Percentiles rank a stretch among this genome's conserved stretches.
Evolutionary conservation across 2,797 vertebrate genomes (phyloP).

Genomic region (Pangasius sanitwongsei): DNA sequence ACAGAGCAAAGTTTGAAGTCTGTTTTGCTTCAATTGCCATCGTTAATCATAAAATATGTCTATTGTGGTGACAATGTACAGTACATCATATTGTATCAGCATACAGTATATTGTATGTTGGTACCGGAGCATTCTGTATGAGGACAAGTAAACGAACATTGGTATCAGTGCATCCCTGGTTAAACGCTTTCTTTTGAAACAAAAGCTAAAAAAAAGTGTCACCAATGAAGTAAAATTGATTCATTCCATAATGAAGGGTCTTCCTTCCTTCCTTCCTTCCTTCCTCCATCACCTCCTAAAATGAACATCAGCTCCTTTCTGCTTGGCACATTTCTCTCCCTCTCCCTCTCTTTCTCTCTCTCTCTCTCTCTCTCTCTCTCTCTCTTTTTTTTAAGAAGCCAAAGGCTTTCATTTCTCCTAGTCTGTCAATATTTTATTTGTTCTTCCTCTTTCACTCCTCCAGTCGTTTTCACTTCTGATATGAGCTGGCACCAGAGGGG

Average conservation of each 20-base stretch:
- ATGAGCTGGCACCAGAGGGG: slow-evolving; percentile 60
- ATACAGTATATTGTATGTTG: neutral
- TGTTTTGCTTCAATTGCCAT: neutral
- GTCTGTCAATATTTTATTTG: slow-evolving; percentile 64
- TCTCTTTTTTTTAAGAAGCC: slow-evolving; percentile 50
- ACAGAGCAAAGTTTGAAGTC: neutral
- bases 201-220: neutral
- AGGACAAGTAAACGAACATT: neutral
- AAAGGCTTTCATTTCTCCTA: slow-evolving; percentile 59
- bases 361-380: neutral
- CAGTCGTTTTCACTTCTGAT: slow-evolving; percentile 61
- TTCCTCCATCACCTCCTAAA: neutral
- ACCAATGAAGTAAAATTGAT: neutral
- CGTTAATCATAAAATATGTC: neutral
- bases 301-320: neutral
- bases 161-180: neutral
- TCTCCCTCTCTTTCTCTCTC: neutral
- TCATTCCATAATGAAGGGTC: neutral
- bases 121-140: neutral
- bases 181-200: neutral
- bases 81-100: neutral
- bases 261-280: neutral
- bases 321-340: neutral
- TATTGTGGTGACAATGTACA: neutral
- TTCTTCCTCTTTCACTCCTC: slow-evolving; percentile 48